A percentile compares a stretch with the other conserved stretches of the same genome.
phyloP scores from a whole-genome alignment of 53 echinoderm and acorn worm species.

The Crossaster papposus region DNA sequence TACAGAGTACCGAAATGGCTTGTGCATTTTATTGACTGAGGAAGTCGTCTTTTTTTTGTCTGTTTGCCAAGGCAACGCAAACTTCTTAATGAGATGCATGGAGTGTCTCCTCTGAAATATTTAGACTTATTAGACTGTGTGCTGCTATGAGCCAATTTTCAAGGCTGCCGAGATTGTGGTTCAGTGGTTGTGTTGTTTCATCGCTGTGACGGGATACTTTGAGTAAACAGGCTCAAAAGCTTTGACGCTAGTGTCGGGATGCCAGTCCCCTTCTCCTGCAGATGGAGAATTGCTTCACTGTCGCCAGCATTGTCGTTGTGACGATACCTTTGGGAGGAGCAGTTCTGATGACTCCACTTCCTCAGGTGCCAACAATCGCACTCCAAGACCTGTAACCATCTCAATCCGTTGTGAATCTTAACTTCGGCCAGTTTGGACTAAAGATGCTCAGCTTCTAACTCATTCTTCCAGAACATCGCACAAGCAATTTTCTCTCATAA shows the following conservation, averaged over 20 bases:
- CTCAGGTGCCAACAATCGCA: not conserved
- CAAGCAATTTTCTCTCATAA: not conserved
- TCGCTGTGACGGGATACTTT: slow-evolving; percentile 32
- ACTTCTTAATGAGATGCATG: slow-evolving; percentile 25
- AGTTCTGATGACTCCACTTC: slow-evolving; percentile 15
- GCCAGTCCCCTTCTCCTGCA: not conserved
- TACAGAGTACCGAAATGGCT: not conserved
- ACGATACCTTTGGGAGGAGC: not conserved
- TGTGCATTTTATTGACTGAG: slow-evolving; percentile 23
- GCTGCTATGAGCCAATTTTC: not conserved
- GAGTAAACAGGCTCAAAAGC: slow-evolving; percentile 29
- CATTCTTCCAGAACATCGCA: not conserved
- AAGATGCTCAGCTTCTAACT: not conserved
- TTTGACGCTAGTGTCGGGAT: not conserved
- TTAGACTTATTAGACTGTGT: not conserved
- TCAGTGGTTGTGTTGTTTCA: slow-evolving; percentile 15
- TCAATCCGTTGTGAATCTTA: not conserved
- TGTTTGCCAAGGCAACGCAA: slow-evolving; percentile 37
- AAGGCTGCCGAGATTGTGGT: not conserved
- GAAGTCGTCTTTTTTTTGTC: not conserved
- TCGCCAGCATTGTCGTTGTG: slow-evolving; percentile 4
- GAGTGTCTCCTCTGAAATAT: not conserved
- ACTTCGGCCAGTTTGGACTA: not conserved
- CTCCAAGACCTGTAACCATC: not conserved
- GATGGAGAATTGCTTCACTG: not conserved